Conservation (phyloP, 2,888 invertebrate species). For the Nomada fucata region DNA sequence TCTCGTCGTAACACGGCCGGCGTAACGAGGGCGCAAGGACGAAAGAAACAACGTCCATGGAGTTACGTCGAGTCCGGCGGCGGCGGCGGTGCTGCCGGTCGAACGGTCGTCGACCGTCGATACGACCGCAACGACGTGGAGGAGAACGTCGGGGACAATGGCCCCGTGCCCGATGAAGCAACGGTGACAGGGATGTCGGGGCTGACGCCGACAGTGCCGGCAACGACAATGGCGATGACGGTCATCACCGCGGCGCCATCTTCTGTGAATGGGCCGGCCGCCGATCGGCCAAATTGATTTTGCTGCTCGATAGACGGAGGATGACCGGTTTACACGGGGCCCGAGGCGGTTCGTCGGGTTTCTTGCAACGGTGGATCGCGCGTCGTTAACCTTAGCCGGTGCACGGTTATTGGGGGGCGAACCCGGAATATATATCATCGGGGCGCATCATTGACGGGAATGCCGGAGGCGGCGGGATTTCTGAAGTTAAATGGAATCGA, state of each 20-base stretch:
- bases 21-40: constrained; percentile 51
- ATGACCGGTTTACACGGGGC: constrained; percentile 30
- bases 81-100: constrained; percentile 18
- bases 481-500: constrained; percentile 10
- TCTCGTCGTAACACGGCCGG: constrained; percentile 38
- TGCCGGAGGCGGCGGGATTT: neutral
- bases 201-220: constrained; percentile 50
- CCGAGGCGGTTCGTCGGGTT: constrained; percentile 35
- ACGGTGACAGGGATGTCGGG: constrained; percentile 47
- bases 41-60: constrained; percentile 18
- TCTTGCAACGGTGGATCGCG: neutral
- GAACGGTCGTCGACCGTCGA: constrained; percentile 32
- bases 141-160: constrained; percentile 29
- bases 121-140: constrained; percentile 42
- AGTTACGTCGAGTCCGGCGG: neutral
- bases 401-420: constrained; percentile 10
- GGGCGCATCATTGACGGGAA: neutral
- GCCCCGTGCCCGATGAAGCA: constrained; percentile 34
- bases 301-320: constrained; percentile 28
- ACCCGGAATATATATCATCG: neutral
- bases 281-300: constrained; percentile 61
- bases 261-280: constrained; percentile 41
- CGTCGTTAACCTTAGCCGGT: constrained; percentile 13
- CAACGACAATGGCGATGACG: constrained; percentile 63
- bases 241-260: constrained; percentile 56